Evolutionary conservation across 2,113 vertebrate species (phyloP).

Genomic region (Scartelaos histophorus): DNA sequence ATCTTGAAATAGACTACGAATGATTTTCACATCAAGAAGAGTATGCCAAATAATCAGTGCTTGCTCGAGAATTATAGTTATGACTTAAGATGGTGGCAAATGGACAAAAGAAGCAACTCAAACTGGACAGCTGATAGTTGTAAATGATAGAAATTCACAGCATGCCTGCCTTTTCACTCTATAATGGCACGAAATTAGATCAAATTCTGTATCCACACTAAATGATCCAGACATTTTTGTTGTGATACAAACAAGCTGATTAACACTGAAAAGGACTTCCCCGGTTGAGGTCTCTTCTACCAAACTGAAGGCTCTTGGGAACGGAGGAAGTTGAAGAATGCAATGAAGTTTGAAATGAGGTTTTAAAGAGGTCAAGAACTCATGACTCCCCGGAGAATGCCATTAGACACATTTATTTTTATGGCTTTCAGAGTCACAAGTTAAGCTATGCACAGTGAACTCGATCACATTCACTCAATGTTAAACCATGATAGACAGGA

Average conservation of each 20-base stretch:
- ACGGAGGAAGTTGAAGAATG: conserved; percentile 8
- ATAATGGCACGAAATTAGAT: too few species aligned
- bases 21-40: too few species aligned
- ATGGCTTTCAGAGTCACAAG: conserved; percentile 41
- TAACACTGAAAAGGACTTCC: conserved; percentile 22
- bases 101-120: too few species aligned
- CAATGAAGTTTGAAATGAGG: conserved; percentile 10
- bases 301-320: conserved; percentile 12
- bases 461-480: neutral
- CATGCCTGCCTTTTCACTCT: too few species aligned
- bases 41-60: too few species aligned
- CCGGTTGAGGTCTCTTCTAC: neutral
- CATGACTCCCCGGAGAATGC: conserved; percentile 41
- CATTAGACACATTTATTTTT: conserved; percentile 45
- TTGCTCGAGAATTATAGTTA: too few species aligned
- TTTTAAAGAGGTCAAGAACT: conserved; percentile 23
- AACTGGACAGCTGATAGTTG: too few species aligned
- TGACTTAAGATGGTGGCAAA: too few species aligned
- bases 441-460: conserved; percentile 23
- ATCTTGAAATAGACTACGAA: too few species aligned
- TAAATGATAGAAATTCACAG: too few species aligned
- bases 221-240: too few species aligned
- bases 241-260: neutral
- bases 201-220: neutral
- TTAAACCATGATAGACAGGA: neutral